phyloP scores from a whole-genome alignment of 1,140 invertebrate genomes.

The Listronotus bonariensis region DNA sequence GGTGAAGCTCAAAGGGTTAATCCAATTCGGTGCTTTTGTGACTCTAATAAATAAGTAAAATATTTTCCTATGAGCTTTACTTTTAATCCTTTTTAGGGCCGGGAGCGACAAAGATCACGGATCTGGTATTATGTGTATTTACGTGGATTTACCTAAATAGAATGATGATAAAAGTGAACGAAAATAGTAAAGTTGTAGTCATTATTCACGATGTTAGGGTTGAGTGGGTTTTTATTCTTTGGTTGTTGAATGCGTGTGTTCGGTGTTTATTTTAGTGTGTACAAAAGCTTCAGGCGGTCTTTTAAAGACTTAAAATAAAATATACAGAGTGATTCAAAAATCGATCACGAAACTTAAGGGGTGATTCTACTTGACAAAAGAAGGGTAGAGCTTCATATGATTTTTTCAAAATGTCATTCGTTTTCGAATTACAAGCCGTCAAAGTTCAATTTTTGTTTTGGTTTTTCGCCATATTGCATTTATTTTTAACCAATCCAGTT shows the following conservation, averaged over 20 bases:
- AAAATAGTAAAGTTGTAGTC: conserved; percentile 20
- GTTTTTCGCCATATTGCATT: too few species aligned
- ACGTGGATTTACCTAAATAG: conserved; percentile 31
- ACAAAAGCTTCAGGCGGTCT: too few species aligned
- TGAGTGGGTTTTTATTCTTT: conserved; percentile 21
- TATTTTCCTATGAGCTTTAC: conserved; percentile 27
- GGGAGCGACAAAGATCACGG: conserved; percentile 26
- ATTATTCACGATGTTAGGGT: conserved; percentile 26
- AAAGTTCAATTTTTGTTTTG: too few species aligned
- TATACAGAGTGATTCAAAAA: too few species aligned
- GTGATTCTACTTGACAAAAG: too few species aligned
- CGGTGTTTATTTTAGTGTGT: conserved; percentile 24
- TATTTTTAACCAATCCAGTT: too few species aligned
- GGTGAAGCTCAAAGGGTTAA: conserved; percentile 31
- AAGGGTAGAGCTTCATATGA: too few species aligned
- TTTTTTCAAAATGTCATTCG: too few species aligned
- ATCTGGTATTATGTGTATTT: conserved; percentile 25
- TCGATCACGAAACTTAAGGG: too few species aligned
- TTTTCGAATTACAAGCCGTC: too few species aligned
- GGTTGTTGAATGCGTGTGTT: too few species aligned
- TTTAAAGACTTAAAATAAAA: too few species aligned
- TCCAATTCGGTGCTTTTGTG: conserved; percentile 39
- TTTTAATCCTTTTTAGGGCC: conserved; percentile 30
- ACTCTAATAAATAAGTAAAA: conserved; percentile 38
- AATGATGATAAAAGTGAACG: conserved; percentile 17